Evolutionary conservation across 2,113 vertebrate genomes (phyloP), one percentile per base, ranked within the genome.

Genomic region (Clarias gariepinus): DNA sequence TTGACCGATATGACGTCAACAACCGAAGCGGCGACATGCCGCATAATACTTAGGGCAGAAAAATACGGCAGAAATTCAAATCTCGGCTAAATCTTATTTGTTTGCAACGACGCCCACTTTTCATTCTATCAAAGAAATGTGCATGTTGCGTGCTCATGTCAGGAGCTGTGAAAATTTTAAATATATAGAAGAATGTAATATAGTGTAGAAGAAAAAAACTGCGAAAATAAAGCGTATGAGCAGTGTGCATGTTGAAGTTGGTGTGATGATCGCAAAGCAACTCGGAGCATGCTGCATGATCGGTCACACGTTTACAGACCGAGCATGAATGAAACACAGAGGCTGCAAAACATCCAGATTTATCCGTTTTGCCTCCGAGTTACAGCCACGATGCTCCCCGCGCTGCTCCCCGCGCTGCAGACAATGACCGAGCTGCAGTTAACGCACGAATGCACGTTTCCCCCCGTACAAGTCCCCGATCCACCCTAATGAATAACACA

Each of bases 131-230:
- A 18, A 23, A 5, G 47, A 55, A 77, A 25, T 77, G 52, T 55
- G 3, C 47, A 55, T 55, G 52, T 5, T 16, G 25, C 9, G 11
- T 57, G 52, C 5, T 78, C 53, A 30, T 9, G 4, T 6, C n/a
- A 18, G 19, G 1, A 30, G 16, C 53, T 57, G 55, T 30, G 9
- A 16, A 3, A 78, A n/a, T n/a, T n/a, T 19, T 16, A 58, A 21
- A 3, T 3, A 21, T 4, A 58, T 18, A 10, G n/a, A n/a, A n/a
- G n/a, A n/a, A n/a, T n/a, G n/a, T n/a, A n/a, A n/a, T n/a, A n/a
- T n/a, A n/a, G n/a, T n/a, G n/a, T 9, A 19, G 19, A 1, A 19
- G 0, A 9, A 36, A 21, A 36, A 0, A 8, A 2, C 7, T 15
- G 6, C 30, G 55, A 15, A 9, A 7, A 0, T 4, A 1, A 10